These are phyloP conservation scores for Aethina tumida DNA, from an alignment of 1,140 invertebrate genomes.

Conservation along the genomic window DNA sequence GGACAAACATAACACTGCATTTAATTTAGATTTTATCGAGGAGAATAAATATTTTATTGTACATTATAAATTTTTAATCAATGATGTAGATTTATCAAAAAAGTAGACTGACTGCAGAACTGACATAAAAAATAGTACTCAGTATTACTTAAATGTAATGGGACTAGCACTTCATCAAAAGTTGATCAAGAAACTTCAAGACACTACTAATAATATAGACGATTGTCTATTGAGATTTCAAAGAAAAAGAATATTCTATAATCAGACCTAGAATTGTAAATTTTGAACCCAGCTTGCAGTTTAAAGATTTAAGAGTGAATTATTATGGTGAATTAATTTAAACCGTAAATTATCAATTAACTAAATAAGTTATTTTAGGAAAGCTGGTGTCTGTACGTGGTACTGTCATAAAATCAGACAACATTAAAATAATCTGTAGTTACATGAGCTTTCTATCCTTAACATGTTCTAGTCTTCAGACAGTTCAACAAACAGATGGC, in stretches of 20 bases:
- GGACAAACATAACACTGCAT: no score
- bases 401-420: conserved; percentile 74
- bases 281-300: conserved; percentile 52
- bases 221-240: conserved; percentile 5
- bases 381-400: conserved; percentile 78
- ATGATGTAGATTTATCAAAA: conserved; percentile 46
- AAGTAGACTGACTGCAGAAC: conserved; percentile 52
- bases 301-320: conserved; percentile 69
- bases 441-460: conserved; percentile 71
- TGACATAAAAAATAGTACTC: conserved; percentile 55
- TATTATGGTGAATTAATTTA: conserved; percentile 53
- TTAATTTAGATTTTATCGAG: no score
- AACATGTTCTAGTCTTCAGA: conserved; percentile 55
- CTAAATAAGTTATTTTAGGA: conserved; percentile 40
- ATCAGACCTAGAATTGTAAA: conserved; percentile 59
- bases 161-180: conserved; percentile 66
- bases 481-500: conserved; percentile 51
- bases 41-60: conserved; percentile 50
- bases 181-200: conserved; percentile 20
- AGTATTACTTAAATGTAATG: conserved; percentile 51
- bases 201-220: conserved; percentile 19
- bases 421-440: conserved; percentile 60
- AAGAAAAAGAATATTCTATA: conserved; percentile 35
- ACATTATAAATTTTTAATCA: conserved; percentile 51
- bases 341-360: conserved; percentile 4